Conservation (phyloP, 2,113 vertebrate species). For the Zootoca vivipara region DNA sequence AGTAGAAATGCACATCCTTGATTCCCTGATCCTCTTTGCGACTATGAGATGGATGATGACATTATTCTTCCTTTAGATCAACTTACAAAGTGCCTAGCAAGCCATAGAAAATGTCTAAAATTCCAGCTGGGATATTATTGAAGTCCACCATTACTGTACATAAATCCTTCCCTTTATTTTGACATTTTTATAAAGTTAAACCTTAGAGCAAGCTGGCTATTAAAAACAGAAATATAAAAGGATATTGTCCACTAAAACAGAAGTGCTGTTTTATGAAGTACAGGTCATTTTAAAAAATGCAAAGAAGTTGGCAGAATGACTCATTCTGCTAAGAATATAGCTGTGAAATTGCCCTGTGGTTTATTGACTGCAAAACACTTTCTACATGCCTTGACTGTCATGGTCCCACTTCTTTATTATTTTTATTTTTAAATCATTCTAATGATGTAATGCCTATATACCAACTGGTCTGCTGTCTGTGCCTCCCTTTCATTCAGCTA, state of each 20-base stretch:
- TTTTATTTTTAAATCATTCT: not conserved
- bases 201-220: conserved; percentile 43
- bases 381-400: conserved; percentile 39
- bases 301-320: conserved; percentile 43
- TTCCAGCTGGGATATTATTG: conserved; percentile 37
- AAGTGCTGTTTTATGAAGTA: conserved; percentile 53
- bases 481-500: not conserved
- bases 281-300: conserved; percentile 34
- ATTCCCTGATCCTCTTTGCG: conserved; percentile 20
- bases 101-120: conserved; percentile 22
- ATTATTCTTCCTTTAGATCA: conserved; percentile 41
- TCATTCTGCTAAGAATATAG: conserved; percentile 51
- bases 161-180: conserved; percentile 52
- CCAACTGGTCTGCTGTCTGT: not conserved
- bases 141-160: conserved; percentile 40
- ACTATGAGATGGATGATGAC: conserved; percentile 50
- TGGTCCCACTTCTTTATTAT: not conserved
- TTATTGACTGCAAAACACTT: conserved; percentile 41
- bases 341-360: conserved; percentile 33
- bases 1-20: conserved; percentile 30
- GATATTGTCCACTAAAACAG: conserved; percentile 58
- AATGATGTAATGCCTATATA: conserved; percentile 19
- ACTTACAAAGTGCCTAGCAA: conserved; percentile 51
- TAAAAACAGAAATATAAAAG: conserved; percentile 51
- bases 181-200: conserved; percentile 48